Evolutionary conservation across 1,140 invertebrate genomes (phyloP).

Genomic region (Lepeophtheirus salmonis): DNA sequence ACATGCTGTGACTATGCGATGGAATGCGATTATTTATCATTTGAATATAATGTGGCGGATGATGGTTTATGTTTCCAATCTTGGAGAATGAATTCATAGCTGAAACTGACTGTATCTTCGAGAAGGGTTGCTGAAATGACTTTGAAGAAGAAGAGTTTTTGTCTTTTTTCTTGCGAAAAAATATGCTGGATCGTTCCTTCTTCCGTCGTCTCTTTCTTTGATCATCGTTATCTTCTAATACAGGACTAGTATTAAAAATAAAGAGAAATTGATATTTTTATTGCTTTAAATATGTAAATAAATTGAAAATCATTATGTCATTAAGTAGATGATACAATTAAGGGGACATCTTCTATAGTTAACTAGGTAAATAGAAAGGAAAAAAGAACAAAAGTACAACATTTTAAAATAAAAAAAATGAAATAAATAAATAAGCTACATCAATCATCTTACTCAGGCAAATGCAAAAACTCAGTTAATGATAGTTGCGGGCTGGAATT

Average conservation of each 20-base stretch:
- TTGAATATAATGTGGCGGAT: too few relatives aligned
- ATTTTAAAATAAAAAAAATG: too few relatives aligned
- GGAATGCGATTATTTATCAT: not conserved
- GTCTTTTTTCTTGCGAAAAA: conserved; percentile 16
- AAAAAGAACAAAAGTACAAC: too few relatives aligned
- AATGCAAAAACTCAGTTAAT: not conserved
- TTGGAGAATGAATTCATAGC: not conserved
- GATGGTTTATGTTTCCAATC: too few relatives aligned
- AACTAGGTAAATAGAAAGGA: too few relatives aligned
- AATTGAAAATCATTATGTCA: too few relatives aligned
- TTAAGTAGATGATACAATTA: too few relatives aligned
- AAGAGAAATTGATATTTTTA: too few relatives aligned
- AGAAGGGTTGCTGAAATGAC: not conserved
- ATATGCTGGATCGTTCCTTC: conserved; percentile 11
- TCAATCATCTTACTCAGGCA: not conserved
- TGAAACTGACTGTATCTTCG: not conserved
- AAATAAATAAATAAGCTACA: not conserved
- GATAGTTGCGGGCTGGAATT: not conserved
- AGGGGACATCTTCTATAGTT: too few relatives aligned
- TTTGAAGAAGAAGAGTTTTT: not conserved
- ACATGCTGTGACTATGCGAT: conserved; percentile 12
- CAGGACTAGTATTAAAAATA: not conserved
- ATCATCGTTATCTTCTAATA: conserved; percentile 10
- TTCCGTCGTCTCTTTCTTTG: conserved; percentile 5
- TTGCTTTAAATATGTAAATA: too few relatives aligned